Evolutionary conservation across 2,888 invertebrate genomes (phyloP).

Genomic region (Silvanus unidentatus): DNA sequence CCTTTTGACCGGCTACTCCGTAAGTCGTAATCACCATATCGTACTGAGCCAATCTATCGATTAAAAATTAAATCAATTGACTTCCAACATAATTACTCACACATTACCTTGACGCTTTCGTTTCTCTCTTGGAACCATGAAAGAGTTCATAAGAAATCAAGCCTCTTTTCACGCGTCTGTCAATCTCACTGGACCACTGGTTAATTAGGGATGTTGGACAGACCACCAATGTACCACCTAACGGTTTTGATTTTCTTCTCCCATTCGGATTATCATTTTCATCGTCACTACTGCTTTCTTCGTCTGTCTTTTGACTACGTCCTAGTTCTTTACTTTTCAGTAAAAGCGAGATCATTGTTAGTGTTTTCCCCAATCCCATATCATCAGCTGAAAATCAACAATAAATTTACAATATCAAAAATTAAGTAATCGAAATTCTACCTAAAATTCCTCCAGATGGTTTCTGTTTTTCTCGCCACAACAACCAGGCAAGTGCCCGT

Average conservation of each 20-base stretch:
- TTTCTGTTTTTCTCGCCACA: constrained; percentile 83
- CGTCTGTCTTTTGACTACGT: constrained; percentile 32
- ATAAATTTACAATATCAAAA: too few relatives aligned
- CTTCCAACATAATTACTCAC: not conserved
- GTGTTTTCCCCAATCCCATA: constrained; percentile 79
- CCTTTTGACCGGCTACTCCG: constrained; percentile 59
- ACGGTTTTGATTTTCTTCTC: constrained; percentile 17
- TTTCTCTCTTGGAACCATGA: constrained; percentile 75
- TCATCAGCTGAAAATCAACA: constrained; percentile 70
- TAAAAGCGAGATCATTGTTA: constrained; percentile 74
- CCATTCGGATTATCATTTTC: constrained; percentile 16
- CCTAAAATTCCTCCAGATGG: constrained; percentile 84
- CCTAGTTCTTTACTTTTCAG: constrained; percentile 50
- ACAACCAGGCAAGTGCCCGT: constrained; percentile 80
- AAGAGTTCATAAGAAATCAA: constrained; percentile 62
- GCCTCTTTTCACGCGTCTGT: constrained; percentile 55
- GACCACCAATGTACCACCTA: constrained; percentile 78
- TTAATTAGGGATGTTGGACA: constrained; percentile 87
- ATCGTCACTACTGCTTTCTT: constrained; percentile 22
- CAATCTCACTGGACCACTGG: constrained; percentile 84
- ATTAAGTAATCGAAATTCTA: too few relatives aligned
- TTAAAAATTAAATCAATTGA: not conserved
- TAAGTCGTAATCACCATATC: constrained; percentile 91
- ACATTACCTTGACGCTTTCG: constrained; percentile 47
- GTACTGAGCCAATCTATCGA: constrained; percentile 53